Evolutionary conservation across 2,113 vertebrate species (phyloP).

Genomic region (Dicerorhinus sumatrensis): DNA sequence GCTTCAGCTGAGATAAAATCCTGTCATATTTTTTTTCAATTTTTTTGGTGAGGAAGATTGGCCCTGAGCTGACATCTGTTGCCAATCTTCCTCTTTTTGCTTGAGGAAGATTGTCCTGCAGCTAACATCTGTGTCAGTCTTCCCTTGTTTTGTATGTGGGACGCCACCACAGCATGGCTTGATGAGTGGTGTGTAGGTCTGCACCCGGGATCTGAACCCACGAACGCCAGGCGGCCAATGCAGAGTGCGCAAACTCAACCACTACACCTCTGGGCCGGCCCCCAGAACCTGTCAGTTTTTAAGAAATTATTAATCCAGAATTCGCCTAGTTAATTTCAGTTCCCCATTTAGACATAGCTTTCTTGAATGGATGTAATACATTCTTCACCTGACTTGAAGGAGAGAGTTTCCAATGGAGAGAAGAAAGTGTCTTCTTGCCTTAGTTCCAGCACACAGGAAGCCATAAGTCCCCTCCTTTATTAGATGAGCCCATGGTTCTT

Average conservation of each 20-base stretch:
- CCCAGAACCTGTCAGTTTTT: background rate
- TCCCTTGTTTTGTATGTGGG: too few species aligned
- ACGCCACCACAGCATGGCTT: too few species aligned
- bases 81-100: too few species aligned
- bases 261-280: too few species aligned
- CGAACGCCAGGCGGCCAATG: too few species aligned
- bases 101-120: too few species aligned
- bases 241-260: too few species aligned
- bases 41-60: too few species aligned
- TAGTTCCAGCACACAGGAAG: background rate
- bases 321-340: background rate
- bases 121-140: too few species aligned
- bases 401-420: background rate
- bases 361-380: background rate
- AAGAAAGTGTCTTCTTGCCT: background rate
- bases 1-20: background rate
- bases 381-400: background rate
- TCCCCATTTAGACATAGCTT: background rate
- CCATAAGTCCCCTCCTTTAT: fast-evolving
- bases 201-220: too few species aligned
- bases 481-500: fast-evolving
- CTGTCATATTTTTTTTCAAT: background rate
- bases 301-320: background rate
- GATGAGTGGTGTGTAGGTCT: too few species aligned
- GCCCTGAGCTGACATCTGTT: too few species aligned